Conservation (phyloP, 2,113 vertebrate genomes). For the Onychorhynchus coronatus region DNA sequence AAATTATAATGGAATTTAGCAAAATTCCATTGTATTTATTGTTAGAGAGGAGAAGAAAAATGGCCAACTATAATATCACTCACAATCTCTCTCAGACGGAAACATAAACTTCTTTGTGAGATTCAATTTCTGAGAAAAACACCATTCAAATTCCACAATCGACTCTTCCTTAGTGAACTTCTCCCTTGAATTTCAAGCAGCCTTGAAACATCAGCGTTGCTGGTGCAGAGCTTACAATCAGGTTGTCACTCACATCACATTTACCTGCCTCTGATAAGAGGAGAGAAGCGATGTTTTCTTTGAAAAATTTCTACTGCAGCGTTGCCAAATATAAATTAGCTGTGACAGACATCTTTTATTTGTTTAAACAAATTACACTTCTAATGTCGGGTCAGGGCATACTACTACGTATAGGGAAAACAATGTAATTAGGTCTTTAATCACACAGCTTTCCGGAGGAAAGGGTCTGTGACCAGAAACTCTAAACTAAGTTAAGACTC, state of each 20-base stretch:
- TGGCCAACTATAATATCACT: background rate
- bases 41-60: background rate
- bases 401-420: background rate
- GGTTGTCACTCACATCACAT: background rate
- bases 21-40: background rate
- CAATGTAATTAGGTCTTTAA: slow-evolving; percentile 24
- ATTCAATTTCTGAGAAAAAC: background rate
- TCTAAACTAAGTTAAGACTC: background rate
- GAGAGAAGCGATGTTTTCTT: background rate
- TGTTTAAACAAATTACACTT: slow-evolving; percentile 23
- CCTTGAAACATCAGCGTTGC: background rate
- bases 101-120: background rate
- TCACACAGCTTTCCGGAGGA: background rate
- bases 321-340: background rate
- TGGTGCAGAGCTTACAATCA: background rate
- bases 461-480: background rate
- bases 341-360: background rate
- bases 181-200: background rate
- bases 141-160: background rate
- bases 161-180: background rate
- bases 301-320: background rate
- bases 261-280: background rate
- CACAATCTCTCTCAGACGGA: background rate
- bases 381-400: background rate
- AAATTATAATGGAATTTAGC: background rate